phyloP scores from a whole-genome alignment of 2,888 invertebrate genomes.

The Scaptomyza parva region DNA sequence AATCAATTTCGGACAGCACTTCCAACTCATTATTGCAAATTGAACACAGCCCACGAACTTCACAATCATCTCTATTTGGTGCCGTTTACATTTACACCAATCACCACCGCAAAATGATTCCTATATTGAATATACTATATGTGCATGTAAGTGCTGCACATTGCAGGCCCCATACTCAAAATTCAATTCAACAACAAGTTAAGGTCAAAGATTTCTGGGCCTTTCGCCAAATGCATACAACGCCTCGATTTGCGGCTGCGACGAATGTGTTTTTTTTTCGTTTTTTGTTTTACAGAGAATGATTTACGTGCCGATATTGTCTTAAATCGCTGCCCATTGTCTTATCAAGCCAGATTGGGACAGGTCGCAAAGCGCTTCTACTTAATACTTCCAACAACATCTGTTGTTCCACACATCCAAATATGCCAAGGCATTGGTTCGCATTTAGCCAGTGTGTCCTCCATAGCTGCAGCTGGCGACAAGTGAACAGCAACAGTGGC shows the following conservation, averaged over 20 bases:
- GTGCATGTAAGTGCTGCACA: constrained; percentile 30
- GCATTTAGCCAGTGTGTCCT: constrained; percentile 29
- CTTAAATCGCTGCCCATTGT: constrained; percentile 51
- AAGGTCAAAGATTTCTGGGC: constrained; percentile 62
- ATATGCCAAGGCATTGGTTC: constrained; percentile 60
- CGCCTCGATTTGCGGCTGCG: neutral
- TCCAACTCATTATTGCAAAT: constrained; percentile 58
- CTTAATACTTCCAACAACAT: constrained; percentile 45
- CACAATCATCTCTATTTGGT: constrained; percentile 19
- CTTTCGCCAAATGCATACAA: constrained; percentile 65
- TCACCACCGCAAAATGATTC: constrained; percentile 64
- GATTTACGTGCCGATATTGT: constrained; percentile 65
- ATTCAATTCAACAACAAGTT: constrained; percentile 44
- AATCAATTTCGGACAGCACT: constrained; percentile 57
- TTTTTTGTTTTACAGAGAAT: constrained; percentile 43
- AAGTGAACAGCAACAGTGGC: constrained; percentile 37
- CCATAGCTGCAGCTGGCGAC: constrained; percentile 40
- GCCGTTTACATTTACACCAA: constrained; percentile 64
- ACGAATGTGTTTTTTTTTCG: neutral
- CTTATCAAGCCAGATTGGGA: constrained; percentile 43
- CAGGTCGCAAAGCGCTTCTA: constrained; percentile 18
- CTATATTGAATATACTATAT: constrained; percentile 31
- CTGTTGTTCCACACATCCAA: constrained; percentile 51
- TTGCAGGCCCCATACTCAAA: constrained; percentile 22
- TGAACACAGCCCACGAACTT: constrained; percentile 34